A percentile compares a stretch with the other conserved stretches of the same genome.
These are phyloP conservation scores for Machimus rusticus DNA, from an alignment of 2,888 invertebrate genomes.

Conservation along the genomic window DNA sequence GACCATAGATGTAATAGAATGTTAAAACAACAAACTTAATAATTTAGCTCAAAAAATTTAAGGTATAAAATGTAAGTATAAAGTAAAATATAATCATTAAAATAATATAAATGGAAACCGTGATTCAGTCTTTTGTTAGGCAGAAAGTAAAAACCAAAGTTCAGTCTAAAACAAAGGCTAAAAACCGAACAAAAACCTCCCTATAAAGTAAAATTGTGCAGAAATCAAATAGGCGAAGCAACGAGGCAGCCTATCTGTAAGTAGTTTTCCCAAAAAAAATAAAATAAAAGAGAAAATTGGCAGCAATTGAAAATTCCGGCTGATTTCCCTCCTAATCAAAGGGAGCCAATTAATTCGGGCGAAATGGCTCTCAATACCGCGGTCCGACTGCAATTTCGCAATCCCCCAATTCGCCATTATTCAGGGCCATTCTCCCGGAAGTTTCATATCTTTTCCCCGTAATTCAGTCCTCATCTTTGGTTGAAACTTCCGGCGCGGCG, in stretches of 20 bases:
- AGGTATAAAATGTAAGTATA: too few relatives aligned
- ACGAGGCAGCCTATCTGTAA: not conserved
- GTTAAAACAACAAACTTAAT: too few relatives aligned
- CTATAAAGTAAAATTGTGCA: not conserved
- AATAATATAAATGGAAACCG: not conserved
- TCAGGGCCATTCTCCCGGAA: slow-evolving; percentile 1
- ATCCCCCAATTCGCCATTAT: slow-evolving; percentile 18
- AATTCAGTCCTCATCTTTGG: slow-evolving; percentile 32
- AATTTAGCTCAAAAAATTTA: too few relatives aligned
- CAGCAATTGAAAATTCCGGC: slow-evolving; percentile 14
- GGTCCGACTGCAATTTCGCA: slow-evolving; percentile 7
- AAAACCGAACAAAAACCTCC: not conserved
- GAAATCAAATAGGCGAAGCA: not conserved
- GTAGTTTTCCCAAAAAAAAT: not conserved
- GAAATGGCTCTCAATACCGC: not conserved
- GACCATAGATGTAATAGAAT: too few relatives aligned
- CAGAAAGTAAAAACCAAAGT: not conserved
- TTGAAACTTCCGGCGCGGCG: not conserved
- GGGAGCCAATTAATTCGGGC: slow-evolving; percentile 2
- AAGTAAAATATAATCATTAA: too few relatives aligned
- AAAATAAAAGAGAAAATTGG: not conserved
- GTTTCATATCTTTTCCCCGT: slow-evolving; percentile 14
- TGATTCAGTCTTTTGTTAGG: not conserved
- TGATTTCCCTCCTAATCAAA: slow-evolving; percentile 10
- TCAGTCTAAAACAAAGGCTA: not conserved